Evolutionary conservation across 2,797 vertebrate species (phyloP), one percentile per base, ranked within the genome.

Genomic region (Cuniculus paca): DNA sequence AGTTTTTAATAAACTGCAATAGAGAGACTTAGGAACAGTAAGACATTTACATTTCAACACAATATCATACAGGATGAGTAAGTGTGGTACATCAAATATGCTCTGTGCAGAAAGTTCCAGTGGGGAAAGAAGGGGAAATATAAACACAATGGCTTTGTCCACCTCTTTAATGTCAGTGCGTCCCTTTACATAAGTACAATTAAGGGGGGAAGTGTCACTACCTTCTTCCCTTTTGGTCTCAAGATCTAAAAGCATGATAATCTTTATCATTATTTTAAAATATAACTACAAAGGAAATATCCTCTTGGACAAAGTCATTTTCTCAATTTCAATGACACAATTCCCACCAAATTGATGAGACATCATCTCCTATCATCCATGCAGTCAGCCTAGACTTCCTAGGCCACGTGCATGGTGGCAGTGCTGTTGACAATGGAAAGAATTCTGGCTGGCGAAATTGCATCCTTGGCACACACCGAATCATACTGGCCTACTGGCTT

Each of bases 1-100:
- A 77, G 86, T 95, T 97, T 96, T 97, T 97, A 97, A 94, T 95
- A 97, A 98, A 95, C 61, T 96, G 36, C 45, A 97, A 74, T 95
- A 48, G 96, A 65, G 2, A 88, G 96, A 82, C 78, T 74, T 96
- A 97, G 90, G 39, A 97, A 93, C 50, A 92, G 54, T 90, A 74
- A 96, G 93, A 89, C 50, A 61, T 70, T 91, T 82, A 31, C 45
- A 74, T 72, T 90, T 48, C 83, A 94, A 90, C 17, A 54, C 80
- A 72, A 90, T 88, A 95, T 75, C 93, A 89, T 78, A 82, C 0
- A 93, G 50, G 68, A 48, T 58, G 92, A 95, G 58, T n/a, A 48
- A 65, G 52, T 48, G 2, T 3, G 50, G 78, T 94, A 22, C 24
- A 50, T 54, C 28, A 78, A 7, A 96, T 95, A n/a, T 5, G 34